Evolutionary conservation across 2,888 invertebrate species (phyloP), one percentile per base, ranked within the genome.

Genomic region (Proisotoma minuta): DNA sequence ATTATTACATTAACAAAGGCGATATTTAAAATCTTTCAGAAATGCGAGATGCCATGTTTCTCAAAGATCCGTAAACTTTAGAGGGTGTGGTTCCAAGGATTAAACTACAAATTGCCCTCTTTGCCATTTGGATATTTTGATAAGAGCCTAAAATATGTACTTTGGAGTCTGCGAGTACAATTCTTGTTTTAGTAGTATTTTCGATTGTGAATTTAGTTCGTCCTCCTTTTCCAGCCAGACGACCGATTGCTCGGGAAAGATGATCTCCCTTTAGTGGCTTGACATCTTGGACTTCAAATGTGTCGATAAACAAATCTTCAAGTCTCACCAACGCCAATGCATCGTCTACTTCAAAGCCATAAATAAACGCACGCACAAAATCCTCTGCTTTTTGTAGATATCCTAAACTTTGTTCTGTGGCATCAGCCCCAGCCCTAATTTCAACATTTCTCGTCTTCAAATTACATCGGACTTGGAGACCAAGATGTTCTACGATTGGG

Each of bases 191-290:
- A 0, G 98, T 99, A 0, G 91, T 93, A 79, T 99, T 99, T 81
- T 99, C 99, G 75, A 99, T 98, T 0, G 97, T 96, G 77, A 91
- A 96, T 78, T 97, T 98, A 1, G 97, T 99, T 66, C 93, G 84
- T 24, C 97, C 97, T 23, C 93, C 92, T 81, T 98, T 97, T 1
- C 99, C 99, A 1, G 99, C 99, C 40, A 99, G 81, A 61, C 99
- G 84, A n/a, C 96, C 99, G 72, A 99, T 91, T 0, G 98, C 98
- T 76, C 99, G 83, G 20, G 94, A 89, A 73, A 95, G 82, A 78
- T 99, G 97, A 77, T 98, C 97, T 2, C 98, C 97, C 77, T 91
- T 89, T 52, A 98, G 78, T 1, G 91, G 91, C 78, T 96, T 97
- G 0, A 98, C 95, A 79, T 98, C 98, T 78, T 91, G 90, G 1